Conservation (phyloP, 92 coral and sea anemone genomes). For the Scolanthus callimorphus region DNA sequence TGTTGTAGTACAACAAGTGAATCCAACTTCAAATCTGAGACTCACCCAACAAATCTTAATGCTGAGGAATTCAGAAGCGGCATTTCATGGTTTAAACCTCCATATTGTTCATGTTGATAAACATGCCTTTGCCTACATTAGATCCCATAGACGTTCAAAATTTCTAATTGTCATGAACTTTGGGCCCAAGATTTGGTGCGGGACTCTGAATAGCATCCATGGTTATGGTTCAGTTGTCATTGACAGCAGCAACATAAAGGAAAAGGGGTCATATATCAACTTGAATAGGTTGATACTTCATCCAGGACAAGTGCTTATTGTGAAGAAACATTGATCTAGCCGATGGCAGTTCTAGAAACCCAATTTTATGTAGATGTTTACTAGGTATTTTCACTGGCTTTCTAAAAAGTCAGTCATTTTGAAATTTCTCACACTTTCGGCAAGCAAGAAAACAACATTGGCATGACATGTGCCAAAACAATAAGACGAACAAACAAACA, state of each 20-base stretch:
- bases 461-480: no score
- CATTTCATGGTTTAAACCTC: conserved; percentile 54
- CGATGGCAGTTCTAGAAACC: no score
- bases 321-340: conserved; percentile 16
- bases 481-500: no score
- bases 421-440: no score
- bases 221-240: conserved; percentile 50
- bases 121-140: conserved; percentile 59
- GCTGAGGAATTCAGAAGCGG: conserved; percentile 34
- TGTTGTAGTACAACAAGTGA: conserved; percentile 46
- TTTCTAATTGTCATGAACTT: conserved; percentile 74
- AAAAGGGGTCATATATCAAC: conserved; percentile 16
- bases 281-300: conserved; percentile 29
- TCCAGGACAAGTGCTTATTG: conserved; percentile 70
- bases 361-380: no score
- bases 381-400: no score
- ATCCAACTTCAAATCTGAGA: conserved; percentile 43
- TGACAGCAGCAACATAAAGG: conserved; percentile 72
- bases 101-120: conserved; percentile 49
- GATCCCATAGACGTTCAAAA: conserved; percentile 17
- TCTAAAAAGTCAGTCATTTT: no score
- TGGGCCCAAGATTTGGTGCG: conserved; percentile 42
- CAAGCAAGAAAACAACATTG: no score
- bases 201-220: conserved; percentile 23
- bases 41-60: conserved; percentile 49